Evolutionary conservation across 2,888 invertebrate genomes (phyloP).

Genomic region (Eurytoma adleriae): DNA sequence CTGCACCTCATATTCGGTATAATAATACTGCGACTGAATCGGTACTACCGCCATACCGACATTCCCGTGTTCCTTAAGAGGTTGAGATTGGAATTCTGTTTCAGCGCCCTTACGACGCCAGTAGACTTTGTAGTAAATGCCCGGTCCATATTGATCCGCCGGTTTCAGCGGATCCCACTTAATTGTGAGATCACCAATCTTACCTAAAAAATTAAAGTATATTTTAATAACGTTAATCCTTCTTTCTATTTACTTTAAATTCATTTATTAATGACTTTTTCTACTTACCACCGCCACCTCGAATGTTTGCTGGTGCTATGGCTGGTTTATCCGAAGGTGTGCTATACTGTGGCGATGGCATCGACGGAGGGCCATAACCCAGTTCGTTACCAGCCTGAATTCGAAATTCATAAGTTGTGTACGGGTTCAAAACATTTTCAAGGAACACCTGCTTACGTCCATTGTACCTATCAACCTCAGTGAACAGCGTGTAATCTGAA

Average conservation of each 20-base stretch:
- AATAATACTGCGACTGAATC: conserved; percentile 85
- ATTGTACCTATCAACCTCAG: conserved; percentile 87
- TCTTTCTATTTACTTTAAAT: too few relatives aligned
- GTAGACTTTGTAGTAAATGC: conserved; percentile 92
- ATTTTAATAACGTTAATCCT: too few relatives aligned
- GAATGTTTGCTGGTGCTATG: conserved; percentile 86
- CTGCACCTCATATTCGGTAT: conserved; percentile 90
- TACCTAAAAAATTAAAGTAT: conserved; percentile 70
- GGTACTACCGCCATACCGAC: conserved; percentile 87
- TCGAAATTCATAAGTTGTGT: conserved; percentile 93
- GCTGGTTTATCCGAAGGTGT: conserved; percentile 89
- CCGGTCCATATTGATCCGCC: conserved; percentile 91
- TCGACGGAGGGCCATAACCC: conserved; percentile 89
- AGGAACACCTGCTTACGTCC: conserved; percentile 86
- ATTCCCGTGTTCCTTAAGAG: conserved; percentile 86
- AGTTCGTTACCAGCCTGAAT: conserved; percentile 91
- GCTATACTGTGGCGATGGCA: conserved; percentile 90
- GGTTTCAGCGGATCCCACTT: conserved; percentile 89
- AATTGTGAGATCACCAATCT: conserved; percentile 95
- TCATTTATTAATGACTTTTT: too few relatives aligned
- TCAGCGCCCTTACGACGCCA: conserved; percentile 86
- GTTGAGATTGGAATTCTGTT: conserved; percentile 85
- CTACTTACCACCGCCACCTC: conserved; percentile 91
- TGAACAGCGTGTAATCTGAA: conserved; percentile 76
- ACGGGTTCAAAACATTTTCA: conserved; percentile 86